Conservation (phyloP, 1,140 invertebrate species). For the Heterodera schachtii region DNA sequence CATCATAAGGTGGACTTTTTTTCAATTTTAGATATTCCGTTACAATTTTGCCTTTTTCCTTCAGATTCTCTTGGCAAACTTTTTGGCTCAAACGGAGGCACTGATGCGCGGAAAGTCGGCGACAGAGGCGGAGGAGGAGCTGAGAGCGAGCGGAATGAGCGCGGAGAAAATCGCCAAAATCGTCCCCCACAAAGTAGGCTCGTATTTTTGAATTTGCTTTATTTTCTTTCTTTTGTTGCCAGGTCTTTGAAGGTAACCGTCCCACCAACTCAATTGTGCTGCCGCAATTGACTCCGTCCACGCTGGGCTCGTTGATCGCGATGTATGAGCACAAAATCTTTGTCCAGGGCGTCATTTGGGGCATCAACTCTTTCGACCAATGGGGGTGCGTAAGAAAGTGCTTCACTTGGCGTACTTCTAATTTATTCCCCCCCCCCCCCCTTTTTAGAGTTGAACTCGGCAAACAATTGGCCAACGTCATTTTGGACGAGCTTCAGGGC, state of each 20-base stretch:
- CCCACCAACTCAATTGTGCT: constrained; percentile 98
- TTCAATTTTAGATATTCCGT: constrained; percentile 13
- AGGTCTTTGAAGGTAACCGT: constrained; percentile 87
- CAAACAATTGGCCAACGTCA: constrained; percentile 94
- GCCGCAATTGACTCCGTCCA: constrained; percentile 88
- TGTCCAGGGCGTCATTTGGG: constrained; percentile 95
- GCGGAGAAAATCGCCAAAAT: constrained; percentile 74
- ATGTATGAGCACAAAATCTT: constrained; percentile 99
- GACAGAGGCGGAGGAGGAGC: constrained; percentile 77
- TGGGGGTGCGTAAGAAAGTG: constrained; percentile 79
- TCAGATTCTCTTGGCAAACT: constrained; percentile 88
- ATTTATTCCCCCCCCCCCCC: constrained; percentile 25
- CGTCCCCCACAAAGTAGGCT: constrained; percentile 80
- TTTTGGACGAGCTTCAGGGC: constrained; percentile 83
- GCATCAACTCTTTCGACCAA: constrained; percentile 99
- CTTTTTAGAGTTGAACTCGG: constrained; percentile 85
- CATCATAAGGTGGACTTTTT: constrained; percentile 73
- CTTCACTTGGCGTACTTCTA: constrained; percentile 24
- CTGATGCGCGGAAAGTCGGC: constrained; percentile 85
- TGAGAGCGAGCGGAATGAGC: constrained; percentile 64
- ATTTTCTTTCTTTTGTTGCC: constrained; percentile 32
- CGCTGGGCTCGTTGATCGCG: constrained; percentile 89
- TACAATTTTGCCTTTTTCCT: constrained; percentile 3
- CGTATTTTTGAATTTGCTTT: neutral
- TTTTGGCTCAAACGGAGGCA: constrained; percentile 96